Evolutionary conservation across 1,140 invertebrate genomes (phyloP), one percentile per base, ranked within the genome.

Genomic region (Zophobas atratus): DNA sequence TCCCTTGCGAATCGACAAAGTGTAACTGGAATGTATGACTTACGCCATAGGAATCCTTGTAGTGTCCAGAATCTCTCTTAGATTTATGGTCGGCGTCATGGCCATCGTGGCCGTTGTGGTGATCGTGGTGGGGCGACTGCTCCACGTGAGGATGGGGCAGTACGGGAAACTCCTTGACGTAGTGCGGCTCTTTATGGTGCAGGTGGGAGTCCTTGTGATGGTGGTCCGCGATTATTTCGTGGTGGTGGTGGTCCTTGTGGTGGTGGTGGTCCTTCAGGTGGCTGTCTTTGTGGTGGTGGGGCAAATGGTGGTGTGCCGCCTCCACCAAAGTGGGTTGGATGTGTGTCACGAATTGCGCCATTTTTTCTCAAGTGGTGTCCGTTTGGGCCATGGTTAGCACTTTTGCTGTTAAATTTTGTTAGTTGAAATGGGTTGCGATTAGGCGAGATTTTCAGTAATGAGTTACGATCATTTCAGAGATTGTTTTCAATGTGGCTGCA

Each of bases 311-410:
- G 80, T 89, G 88, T 39, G 88, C 88, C 20, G 88, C 86, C 82
- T 90, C 89, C 83, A 89, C 79, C 84, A 90, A 80, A 38, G 89
- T 90, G 38, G 89, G 89, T 83, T 90, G 89, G 80, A 90, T 89
- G 82, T 90, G 89, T 53, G 89, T 90, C 70, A 90, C 89, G 79
- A 90, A 90, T 84, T 90, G 89, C 51, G 89, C 89, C 89, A 90
- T 88, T 78, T 41, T 72, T 39, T 34, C 32, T 46, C 5, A 67
- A 6, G 2, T 32, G 1, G 20, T 39, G 60, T 2, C n/a, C 3
- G 48, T 43, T 43, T 70, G 5, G 20, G 20, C 20, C n/a, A 49
- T 32, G n/a, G n/a, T 53, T 72, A 6, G 55, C 56, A 20, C 48
- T n/a, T 8, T 4, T 46, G 6, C 6, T 46, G 43, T 46, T 8